Percentiles rank a stretch among this genome's conserved stretches.
Conservation (phyloP, 2,113 vertebrate genomes). For the Laterallus jamaicensis region DNA sequence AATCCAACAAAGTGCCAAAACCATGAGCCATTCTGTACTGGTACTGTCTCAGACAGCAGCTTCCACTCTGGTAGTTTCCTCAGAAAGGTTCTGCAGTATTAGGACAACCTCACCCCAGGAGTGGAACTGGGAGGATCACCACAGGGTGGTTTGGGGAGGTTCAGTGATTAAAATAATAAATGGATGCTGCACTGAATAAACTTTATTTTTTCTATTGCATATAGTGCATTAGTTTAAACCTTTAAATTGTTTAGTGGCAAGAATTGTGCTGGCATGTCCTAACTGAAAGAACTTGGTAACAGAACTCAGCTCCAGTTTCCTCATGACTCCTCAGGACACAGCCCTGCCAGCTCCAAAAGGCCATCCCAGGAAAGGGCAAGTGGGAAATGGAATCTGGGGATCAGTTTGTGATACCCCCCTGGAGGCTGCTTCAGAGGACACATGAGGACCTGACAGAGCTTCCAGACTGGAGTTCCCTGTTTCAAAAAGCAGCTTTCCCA, state of each 20-base stretch:
- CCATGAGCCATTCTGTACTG: background rate
- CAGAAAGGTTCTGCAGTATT: background rate
- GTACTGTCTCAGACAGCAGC: background rate
- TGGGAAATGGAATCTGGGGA: background rate
- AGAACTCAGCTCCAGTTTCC: background rate
- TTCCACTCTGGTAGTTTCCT: background rate
- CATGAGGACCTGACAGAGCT: background rate
- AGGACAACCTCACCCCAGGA: background rate
- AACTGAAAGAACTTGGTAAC: background rate
- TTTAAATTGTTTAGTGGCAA: background rate
- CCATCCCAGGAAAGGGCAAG: background rate
- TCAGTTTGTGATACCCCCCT: background rate
- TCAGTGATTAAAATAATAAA: background rate
- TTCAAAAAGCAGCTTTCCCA: background rate
- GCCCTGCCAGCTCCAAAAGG: background rate
- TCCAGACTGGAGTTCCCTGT: background rate
- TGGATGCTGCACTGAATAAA: slow-evolving; percentile 14
- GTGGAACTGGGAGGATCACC: background rate
- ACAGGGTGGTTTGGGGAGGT: too few species aligned
- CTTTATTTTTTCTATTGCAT: slow-evolving; percentile 2
- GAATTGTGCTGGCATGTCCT: background rate
- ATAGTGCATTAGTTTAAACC: background rate
- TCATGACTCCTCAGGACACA: background rate
- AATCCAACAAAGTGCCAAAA: background rate
- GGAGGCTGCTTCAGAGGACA: background rate